Conservation (phyloP, 2,797 vertebrate species). For the Lutjanus argentimaculatus region DNA sequence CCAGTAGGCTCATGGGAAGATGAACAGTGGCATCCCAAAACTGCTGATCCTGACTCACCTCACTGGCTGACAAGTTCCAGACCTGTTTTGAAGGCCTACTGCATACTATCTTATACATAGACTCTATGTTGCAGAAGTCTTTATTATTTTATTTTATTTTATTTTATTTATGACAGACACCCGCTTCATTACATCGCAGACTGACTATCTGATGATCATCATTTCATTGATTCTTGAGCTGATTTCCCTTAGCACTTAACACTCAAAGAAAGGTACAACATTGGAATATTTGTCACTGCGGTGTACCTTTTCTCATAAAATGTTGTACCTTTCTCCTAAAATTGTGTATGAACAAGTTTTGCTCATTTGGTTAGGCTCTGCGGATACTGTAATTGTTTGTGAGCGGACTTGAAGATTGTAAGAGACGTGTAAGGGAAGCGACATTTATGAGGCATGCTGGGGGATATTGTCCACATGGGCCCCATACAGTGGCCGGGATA, state of each 20-base stretch:
- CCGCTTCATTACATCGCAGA: constrained; percentile 60
- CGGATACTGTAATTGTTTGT: constrained; percentile 53
- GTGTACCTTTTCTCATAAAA: constrained; percentile 38
- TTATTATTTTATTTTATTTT: constrained; percentile 53
- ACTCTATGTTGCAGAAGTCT: constrained; percentile 66
- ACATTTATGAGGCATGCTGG: constrained; percentile 63
- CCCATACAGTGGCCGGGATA: constrained; percentile 52
- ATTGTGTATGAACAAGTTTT: constrained; percentile 29
- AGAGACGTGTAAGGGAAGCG: constrained; percentile 43
- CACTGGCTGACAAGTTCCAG: constrained; percentile 67
- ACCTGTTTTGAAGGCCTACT: constrained; percentile 67
- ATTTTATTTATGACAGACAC: constrained; percentile 79
- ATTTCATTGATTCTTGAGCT: constrained; percentile 68
- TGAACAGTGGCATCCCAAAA: constrained; percentile 65
- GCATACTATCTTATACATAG: constrained; percentile 61
- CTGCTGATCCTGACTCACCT: constrained; percentile 77
- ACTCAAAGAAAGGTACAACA: constrained; percentile 72
- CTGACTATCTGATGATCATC: constrained; percentile 62
- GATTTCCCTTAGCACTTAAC: constrained; percentile 74
- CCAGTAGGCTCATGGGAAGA: constrained; percentile 53
- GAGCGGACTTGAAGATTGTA: constrained; percentile 70
- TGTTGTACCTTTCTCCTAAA: constrained; percentile 40
- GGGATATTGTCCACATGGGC: constrained; percentile 65
- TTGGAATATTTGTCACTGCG: constrained; percentile 56
- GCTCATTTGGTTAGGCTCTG: constrained; percentile 58